Evolutionary conservation across 2,888 invertebrate species (phyloP), one percentile per base, ranked within the genome.

Genomic region (Pterostichus madidus): DNA sequence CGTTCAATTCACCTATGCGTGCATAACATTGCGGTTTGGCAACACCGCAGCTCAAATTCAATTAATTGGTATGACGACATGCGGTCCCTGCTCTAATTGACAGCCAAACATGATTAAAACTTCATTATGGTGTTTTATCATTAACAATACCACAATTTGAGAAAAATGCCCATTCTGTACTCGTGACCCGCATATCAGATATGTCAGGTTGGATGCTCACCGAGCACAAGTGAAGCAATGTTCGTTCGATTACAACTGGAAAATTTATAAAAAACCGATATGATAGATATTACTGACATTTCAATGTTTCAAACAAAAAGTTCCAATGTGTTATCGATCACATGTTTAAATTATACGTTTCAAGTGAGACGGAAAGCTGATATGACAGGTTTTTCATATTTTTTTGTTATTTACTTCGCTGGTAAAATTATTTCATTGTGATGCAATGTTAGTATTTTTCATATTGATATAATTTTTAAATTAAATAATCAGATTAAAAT

Each of bases 271-370:
- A n/a, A 61, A 35, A 61, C 61, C 35, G 64, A 64, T 64, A 64
- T 35, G 32, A 64, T 64, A 64, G 64, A 64, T 64, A 32, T 35
- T 35, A 64, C 35, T 64, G 64, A 64, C 35, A 35, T 35, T 64
- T 64, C 31, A 64, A 64, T 64, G 32, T 64, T 64, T 64, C 64
- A 64, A 64, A 64, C 64, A 64, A 64, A 64, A 64, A 64, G 64
- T 64, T 64, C 64, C 64, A 35, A 59, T 64, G 35, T 64, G 64
- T 64, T 64, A 64, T 64, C 64, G 64, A 64, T 64, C 64, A 64
- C 32, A 35, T 35, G 35, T 64, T 64, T 64, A 64, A 35, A 64
- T 64, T 64, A 64, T 35, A 64, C 64, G 64, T 64, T 64, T 35
- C 64, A 64, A 64, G n/a, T 35, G 32, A 64, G 35, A 64, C 64